Evolutionary conservation across 2,888 invertebrate genomes (phyloP).

Genomic region (Stenodera caucasica): DNA sequence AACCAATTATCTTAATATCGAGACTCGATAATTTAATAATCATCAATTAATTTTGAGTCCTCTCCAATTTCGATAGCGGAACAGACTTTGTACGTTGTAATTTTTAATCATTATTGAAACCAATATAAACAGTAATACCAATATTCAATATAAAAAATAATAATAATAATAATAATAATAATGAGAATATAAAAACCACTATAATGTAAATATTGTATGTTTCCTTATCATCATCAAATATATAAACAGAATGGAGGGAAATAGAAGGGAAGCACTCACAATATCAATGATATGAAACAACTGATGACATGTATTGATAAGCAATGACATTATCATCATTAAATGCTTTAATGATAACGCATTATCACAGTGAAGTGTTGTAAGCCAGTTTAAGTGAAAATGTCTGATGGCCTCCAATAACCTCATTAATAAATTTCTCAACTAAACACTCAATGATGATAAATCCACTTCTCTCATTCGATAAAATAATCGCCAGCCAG

Average conservation of each 20-base stretch:
- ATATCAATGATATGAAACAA: conserved; percentile 10
- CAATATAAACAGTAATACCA: no score
- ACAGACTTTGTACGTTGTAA: no score
- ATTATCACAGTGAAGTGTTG: conserved; percentile 24
- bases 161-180: no score
- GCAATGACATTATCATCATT: conserved; percentile 22
- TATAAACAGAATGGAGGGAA: not conserved
- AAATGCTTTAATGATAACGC: conserved; percentile 17
- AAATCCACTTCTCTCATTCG: not conserved
- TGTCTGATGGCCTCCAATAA: conserved; percentile 23
- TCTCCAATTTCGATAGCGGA: no score
- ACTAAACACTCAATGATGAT: conserved; percentile 22
- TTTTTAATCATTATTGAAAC: no score
- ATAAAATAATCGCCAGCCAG: no score
- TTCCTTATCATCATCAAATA: not conserved
- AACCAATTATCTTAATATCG: no score
- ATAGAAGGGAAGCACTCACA: conserved; percentile 7
- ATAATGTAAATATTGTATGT: not conserved
- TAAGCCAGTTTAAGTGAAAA: conserved; percentile 23
- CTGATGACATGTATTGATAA: conserved; percentile 25
- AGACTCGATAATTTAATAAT: no score
- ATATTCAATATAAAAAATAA: no score
- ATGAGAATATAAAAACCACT: not conserved
- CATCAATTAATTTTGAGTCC: no score
- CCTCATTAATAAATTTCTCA: conserved; percentile 25